Evolutionary conservation across 2,888 invertebrate species (phyloP).

Genomic region (Acrobasis repandana): DNA sequence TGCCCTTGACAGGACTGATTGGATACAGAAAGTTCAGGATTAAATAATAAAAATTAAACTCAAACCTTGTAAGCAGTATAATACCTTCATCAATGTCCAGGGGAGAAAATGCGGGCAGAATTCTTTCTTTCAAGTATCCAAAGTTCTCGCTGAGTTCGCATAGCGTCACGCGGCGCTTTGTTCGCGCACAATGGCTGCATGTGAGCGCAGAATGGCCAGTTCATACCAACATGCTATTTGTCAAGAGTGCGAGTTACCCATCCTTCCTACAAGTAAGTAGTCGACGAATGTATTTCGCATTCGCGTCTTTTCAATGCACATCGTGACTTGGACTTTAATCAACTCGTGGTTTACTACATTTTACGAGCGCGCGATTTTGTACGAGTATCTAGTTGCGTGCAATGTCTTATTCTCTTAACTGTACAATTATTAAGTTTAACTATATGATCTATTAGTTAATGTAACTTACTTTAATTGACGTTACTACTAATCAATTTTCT

Average conservation of each 20-base stretch:
- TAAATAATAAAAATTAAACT: no score
- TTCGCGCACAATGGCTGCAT: conserved; percentile 70
- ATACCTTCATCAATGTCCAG: conserved; percentile 46
- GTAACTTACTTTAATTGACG: no score
- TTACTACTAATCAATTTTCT: no score
- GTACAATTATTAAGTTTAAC: no score
- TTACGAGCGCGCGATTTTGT: no score
- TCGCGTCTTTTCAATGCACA: conserved; percentile 42
- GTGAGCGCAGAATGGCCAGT: conserved; percentile 65
- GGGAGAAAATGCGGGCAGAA: conserved; percentile 58
- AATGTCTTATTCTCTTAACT: no score
- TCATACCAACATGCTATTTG: conserved; percentile 62
- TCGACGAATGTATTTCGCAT: conserved; percentile 44
- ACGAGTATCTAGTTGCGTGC: no score
- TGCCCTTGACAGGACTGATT: no score
- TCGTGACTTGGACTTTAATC: conserved; percentile 37
- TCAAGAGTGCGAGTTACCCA: conserved; percentile 48
- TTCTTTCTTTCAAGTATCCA: conserved; percentile 70
- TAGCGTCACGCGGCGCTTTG: conserved; percentile 68
- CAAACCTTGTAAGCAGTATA: no score
- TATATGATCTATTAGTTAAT: no score
- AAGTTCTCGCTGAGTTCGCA: conserved; percentile 64
- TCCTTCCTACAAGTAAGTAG: conserved; percentile 29
- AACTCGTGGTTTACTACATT: conserved; percentile 37
- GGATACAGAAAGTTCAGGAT: no score